Evolutionary conservation across 2,888 invertebrate species (phyloP).

Genomic region (Agriotes lineatus): DNA sequence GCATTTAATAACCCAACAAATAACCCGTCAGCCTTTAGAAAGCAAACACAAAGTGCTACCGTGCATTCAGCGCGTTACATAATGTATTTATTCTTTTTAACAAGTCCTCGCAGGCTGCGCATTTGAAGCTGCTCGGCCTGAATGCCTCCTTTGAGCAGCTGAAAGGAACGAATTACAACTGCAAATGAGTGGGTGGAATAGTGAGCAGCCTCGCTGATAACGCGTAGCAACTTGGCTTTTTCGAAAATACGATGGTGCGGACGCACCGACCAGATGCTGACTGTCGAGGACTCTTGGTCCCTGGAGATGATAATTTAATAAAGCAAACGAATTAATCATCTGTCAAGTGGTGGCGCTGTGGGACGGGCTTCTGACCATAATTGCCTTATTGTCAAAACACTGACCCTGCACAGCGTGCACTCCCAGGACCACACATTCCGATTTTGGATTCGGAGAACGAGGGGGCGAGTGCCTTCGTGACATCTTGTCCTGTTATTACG

Average conservation of each 20-base stretch:
- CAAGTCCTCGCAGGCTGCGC: conserved; percentile 38
- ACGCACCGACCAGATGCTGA: conserved; percentile 43
- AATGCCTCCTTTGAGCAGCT: conserved; percentile 29
- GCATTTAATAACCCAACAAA: conserved; percentile 47
- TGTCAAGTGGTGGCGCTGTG: conserved; percentile 62
- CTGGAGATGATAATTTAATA: conserved; percentile 65
- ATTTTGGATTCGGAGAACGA: conserved; percentile 54
- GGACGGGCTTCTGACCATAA: conserved; percentile 63
- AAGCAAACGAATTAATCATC: conserved; percentile 64
- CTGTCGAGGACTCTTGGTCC: conserved; percentile 43
- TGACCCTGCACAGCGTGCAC: conserved; percentile 58
- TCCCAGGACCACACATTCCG: conserved; percentile 60
- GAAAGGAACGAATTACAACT: conserved; percentile 38
- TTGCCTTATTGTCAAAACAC: conserved; percentile 66
- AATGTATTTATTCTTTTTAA: conserved; percentile 41
- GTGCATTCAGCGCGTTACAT: conserved; percentile 16
- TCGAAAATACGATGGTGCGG: conserved; percentile 23
- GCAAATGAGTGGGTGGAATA: conserved; percentile 38
- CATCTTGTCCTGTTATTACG: too few species aligned
- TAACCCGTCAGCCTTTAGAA: conserved; percentile 42
- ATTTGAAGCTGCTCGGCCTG: conserved; percentile 27
- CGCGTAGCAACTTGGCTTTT: too few species aligned
- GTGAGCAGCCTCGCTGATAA: conserved; percentile 30
- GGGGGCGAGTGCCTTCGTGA: conserved; percentile 3
- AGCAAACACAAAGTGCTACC: conserved; percentile 38